phyloP scores from a whole-genome alignment of 2,888 invertebrate genomes.

The Octonoba sinensis region DNA sequence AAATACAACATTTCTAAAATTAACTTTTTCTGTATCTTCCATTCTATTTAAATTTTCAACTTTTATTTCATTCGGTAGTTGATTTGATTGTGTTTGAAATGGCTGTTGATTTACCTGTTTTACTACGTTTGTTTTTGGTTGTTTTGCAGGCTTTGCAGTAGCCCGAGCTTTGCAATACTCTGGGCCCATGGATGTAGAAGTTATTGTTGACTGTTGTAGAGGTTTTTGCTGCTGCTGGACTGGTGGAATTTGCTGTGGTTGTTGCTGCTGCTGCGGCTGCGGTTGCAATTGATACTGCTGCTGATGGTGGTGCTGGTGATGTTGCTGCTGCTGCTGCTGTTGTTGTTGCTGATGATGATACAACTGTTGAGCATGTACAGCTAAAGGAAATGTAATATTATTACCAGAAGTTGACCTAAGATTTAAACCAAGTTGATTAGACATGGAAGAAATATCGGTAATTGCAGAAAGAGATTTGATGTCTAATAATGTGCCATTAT shows the following conservation, averaged over 20 bases:
- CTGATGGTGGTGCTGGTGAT: not conserved
- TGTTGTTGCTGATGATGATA: slow-evolving; percentile 5
- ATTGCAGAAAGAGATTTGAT: slow-evolving; percentile 53
- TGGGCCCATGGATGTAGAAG: slow-evolving; percentile 30
- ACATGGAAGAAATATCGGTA: slow-evolving; percentile 52
- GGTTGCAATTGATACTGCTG: slow-evolving; percentile 4
- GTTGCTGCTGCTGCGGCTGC: slow-evolving; percentile 28
- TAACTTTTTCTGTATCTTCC: slow-evolving; percentile 62
- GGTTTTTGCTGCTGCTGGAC: slow-evolving; percentile 31
- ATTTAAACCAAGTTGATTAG: slow-evolving; percentile 51
- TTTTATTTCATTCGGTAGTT: slow-evolving; percentile 51
- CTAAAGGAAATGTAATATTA: slow-evolving; percentile 22
- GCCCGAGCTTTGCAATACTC: slow-evolving; percentile 42
- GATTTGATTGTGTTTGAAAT: slow-evolving; percentile 56
- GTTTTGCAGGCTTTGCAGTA: slow-evolving; percentile 26
- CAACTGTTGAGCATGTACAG: slow-evolving; percentile 28
- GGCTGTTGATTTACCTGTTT: slow-evolving; percentile 66
- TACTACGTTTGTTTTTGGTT: slow-evolving; percentile 30
- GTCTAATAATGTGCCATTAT: slow-evolving; percentile 56
- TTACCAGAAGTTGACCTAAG: slow-evolving; percentile 21
- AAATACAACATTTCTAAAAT: slow-evolving; percentile 66
- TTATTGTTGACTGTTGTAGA: slow-evolving; percentile 14
- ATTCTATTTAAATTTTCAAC: slow-evolving; percentile 59
- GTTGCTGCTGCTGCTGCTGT: slow-evolving; percentile 13
- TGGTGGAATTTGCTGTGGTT: not conserved